Base-by-base conservation (phyloP, 2,113 vertebrate genomes). In the Fukomys damarensis region DNA sequence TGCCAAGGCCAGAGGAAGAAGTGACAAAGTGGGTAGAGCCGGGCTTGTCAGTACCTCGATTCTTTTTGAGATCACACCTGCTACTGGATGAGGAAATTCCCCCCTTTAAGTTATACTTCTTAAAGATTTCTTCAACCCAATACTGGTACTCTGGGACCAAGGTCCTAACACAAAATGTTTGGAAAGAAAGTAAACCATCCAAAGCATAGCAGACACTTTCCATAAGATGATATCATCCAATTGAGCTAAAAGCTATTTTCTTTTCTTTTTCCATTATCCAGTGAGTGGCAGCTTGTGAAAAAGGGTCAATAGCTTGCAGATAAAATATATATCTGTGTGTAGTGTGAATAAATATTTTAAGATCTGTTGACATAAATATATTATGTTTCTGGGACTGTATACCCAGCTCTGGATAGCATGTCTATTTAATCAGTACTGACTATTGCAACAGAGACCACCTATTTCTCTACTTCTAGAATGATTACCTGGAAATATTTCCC, bases 231-330 rank as follows among this genome's bases (percentile, higher is more conserved):
- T 41, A 65, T 68, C 28, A 63, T 17, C 65, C 20, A 49, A 12
- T 52, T 65, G 8, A 93, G 70, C 58, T 84, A 74, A 96, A 94
- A 74, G 70, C 61, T 61, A 35, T 10, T 54, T 90, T 84, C 35
- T 79, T 95, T 94, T 86, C 89, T 86, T 85, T 77, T 85, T 58
- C 49, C 5, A 19, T 89, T 91, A 61, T 32, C 59, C 41, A 72
- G n/a, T 93, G 56, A 54, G 56, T 93, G 68, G 38, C 61, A 91
- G 12, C 56, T 96, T 83, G 22, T 83, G 49, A 77, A 74, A 92
- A 95, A 84, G 13, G 43, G 43, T 77, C 24, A 77, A 70, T 59
- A 79, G 5, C 30, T 88, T 76, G 61, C 32, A 88, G 41, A 76
- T 41, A 87, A 59, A 84, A 82, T 86, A 77, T 20, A 2, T 86